Percentiles rank a stretch among this genome's conserved stretches.
Evolutionary conservation across 2,797 vertebrate species (phyloP).

Genomic region (Nyctibius grandis): DNA sequence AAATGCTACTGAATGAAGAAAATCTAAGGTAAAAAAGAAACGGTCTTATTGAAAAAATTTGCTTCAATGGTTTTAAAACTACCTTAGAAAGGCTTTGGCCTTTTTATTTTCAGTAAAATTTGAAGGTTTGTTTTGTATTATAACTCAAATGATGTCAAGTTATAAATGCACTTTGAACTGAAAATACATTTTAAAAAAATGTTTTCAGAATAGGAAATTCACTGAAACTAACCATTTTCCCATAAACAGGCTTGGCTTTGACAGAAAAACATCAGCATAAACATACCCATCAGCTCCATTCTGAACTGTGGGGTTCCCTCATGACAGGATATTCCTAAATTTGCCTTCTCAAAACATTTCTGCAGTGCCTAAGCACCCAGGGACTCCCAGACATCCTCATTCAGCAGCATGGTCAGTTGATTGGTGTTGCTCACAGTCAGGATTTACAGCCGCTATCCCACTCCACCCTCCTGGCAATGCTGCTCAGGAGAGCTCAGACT

Average conservation of each 20-base stretch:
- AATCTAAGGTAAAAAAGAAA: background rate
- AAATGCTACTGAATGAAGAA: background rate
- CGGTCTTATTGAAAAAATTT: background rate
- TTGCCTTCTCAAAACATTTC: background rate
- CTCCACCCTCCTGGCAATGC: background rate
- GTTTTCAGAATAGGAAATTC: background rate
- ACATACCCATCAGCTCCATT: background rate
- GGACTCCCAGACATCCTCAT: background rate
- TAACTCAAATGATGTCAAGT: background rate
- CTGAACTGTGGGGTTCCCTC: background rate
- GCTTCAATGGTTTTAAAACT: background rate
- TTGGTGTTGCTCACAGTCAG: rapidly evolving
- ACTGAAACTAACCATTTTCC: background rate
- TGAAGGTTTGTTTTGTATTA: background rate
- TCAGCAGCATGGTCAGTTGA: background rate
- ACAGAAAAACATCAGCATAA: background rate
- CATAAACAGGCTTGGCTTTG: background rate
- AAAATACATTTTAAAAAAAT: background rate
- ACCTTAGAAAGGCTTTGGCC: background rate
- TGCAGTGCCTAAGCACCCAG: too few relatives aligned
- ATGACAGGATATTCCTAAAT: background rate
- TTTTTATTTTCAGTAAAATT: background rate
- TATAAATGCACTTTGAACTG: background rate
- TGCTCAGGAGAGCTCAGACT: background rate
- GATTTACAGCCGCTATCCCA: background rate